Base-by-base conservation (phyloP, 2,888 invertebrate genomes). In the Antheraea assamensis region DNA sequence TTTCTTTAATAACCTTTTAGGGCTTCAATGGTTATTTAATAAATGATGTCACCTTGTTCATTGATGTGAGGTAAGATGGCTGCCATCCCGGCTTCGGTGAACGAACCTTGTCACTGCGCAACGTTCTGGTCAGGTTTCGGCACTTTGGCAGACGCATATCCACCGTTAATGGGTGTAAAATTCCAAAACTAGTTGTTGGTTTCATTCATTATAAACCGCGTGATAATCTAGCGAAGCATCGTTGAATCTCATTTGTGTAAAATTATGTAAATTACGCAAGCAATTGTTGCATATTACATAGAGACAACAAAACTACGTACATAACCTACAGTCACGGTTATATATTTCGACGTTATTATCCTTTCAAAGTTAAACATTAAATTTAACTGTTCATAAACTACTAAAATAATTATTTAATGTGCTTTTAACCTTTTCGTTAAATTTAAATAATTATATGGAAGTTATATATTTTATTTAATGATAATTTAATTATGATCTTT, bases 101-200 rank as follows among this genome's bases (percentile, higher is more conserved):
- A 94, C 90, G 94, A 94, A 93, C 94, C 89, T 88, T 90, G 90
- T 90, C 90, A 90, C 89, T 86, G 84, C 80, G 82, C 85, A 83
- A 84, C 87, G 82, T 83, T 82, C 84, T 83, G 82, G 85, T 90
- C 93, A 88, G 90, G 93, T 94, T 94, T 92, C 88, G 92, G 91
- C 82, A 84, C 88, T 84, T 81, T 79, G 83, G 80, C 84, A 90
- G 90, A 90, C 90, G 87, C 66, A 42, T 71, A 72, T 74, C 35
- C 27, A 71, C 58, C n/a, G 74, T 88, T 87, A 90, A 92, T 88
- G 90, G 89, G 78, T 82, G 86, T 85, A 86, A 89, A 91, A 90
- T 86, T 85, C 64, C 73, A 49, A 71, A 70, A 71, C 58, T 73
- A 61, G 68, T 47, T 73, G 58, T 42, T 73, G 61, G 55, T 47